A percentile compares a stretch with the other conserved stretches of the same genome.
These are phyloP conservation scores for Linnaemya vulpina DNA, from an alignment of 2,888 invertebrate genomes.

Conservation along the genomic window DNA sequence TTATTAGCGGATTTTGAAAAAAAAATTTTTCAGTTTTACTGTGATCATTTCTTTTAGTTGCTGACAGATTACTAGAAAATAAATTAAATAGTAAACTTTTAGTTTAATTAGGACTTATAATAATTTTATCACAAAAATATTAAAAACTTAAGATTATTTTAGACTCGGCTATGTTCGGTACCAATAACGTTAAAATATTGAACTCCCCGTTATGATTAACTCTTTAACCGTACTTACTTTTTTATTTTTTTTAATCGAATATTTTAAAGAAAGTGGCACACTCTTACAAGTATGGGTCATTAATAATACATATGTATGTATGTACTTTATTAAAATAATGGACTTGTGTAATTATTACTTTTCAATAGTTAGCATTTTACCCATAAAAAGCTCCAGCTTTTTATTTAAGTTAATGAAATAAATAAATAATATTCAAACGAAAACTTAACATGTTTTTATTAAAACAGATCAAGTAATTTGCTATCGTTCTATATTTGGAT, in stretches of 20 bases:
- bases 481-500: conserved; percentile 64
- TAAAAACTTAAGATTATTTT: conserved; percentile 7
- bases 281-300: background rate
- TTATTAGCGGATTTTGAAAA: conserved; percentile 37
- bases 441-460: conserved; percentile 36
- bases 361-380: conserved; percentile 40
- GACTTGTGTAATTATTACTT: background rate
- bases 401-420: conserved; percentile 17
- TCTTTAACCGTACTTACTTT: conserved; percentile 55
- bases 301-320: background rate
- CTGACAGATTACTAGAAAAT: conserved; percentile 23
- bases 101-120: background rate
- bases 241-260: background rate
- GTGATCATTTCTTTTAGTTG: conserved; percentile 47
- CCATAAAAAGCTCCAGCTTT: conserved; percentile 20
- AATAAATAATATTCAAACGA: conserved; percentile 36
- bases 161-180: conserved; percentile 1
- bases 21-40: conserved; percentile 49
- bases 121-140: background rate
- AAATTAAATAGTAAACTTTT: conserved; percentile 36
- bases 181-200: background rate
- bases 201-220: conserved; percentile 3
- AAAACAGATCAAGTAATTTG: conserved; percentile 13
- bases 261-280: background rate
- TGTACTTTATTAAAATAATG: background rate